Conservation (phyloP, 2,888 invertebrate species). For the Agrilus cyanescens region DNA sequence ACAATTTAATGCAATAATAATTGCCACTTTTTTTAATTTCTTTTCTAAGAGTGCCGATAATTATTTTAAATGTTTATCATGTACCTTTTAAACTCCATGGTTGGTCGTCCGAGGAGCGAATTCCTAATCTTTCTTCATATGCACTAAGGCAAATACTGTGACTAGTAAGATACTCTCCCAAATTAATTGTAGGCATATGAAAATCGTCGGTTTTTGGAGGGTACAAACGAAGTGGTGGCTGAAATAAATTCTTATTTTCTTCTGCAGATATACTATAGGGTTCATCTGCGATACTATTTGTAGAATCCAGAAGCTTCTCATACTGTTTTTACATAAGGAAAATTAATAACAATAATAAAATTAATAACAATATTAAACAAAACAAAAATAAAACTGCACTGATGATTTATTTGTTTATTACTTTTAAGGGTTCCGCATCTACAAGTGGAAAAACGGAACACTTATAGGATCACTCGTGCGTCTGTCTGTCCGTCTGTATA, state of each 20-base stretch:
- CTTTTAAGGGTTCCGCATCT: too few relatives aligned
- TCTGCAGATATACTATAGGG: constrained; percentile 14
- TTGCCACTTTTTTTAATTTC: background rate
- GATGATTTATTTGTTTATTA: too few relatives aligned
- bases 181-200: constrained; percentile 58
- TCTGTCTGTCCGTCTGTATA: too few relatives aligned
- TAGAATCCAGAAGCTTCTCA: constrained; percentile 25
- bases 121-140: constrained; percentile 59
- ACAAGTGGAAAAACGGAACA: too few relatives aligned
- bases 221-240: constrained; percentile 30
- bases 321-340: constrained; percentile 19
- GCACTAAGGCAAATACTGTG: constrained; percentile 67
- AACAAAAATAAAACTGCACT: too few relatives aligned
- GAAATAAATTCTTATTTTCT: constrained; percentile 16
- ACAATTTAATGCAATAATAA: background rate
- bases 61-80: background rate
- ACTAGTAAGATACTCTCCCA: constrained; percentile 66
- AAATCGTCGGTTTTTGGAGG: constrained; percentile 51
- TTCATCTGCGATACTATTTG: constrained; percentile 21
- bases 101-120: constrained; percentile 40
- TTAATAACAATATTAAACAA: background rate
- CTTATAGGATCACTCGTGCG: too few relatives aligned
- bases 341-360: constrained; percentile 15
- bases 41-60: constrained; percentile 3
- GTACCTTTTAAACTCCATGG: constrained; percentile 23